Conservation (phyloP, 2,888 invertebrate species). For the Xiphydria camelus region DNA sequence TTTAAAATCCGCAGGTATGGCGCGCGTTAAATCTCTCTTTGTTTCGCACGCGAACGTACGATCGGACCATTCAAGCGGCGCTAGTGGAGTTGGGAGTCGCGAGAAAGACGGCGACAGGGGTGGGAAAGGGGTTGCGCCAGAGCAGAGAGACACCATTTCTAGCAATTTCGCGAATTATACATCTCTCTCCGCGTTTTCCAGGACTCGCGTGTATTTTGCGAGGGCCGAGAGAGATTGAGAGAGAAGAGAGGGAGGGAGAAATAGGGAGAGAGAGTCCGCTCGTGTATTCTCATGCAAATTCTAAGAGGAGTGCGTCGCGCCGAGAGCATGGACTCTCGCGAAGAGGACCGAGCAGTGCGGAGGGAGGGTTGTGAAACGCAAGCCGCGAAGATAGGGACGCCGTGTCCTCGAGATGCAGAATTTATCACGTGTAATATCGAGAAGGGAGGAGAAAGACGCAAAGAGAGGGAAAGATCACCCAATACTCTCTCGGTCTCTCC, state of each 20-base stretch:
- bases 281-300: not conserved
- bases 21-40: conserved; percentile 24
- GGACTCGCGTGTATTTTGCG: not conserved
- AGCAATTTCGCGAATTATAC: not conserved
- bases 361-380: not conserved
- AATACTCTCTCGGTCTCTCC: too few relatives aligned
- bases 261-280: too few relatives aligned
- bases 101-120: too few relatives aligned
- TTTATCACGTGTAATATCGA: conserved; percentile 14
- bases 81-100: not conserved
- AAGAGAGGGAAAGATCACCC: not conserved
- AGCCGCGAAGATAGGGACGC: too few relatives aligned
- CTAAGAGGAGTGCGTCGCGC: not conserved
- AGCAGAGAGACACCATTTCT: not conserved
- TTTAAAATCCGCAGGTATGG: conserved; percentile 29
- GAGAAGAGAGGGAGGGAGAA: not conserved
- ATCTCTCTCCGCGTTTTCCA: not conserved
- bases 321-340: not conserved
- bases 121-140: too few relatives aligned
- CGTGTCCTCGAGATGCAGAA: too few relatives aligned
- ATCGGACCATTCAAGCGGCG: conserved; percentile 7
- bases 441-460: not conserved
- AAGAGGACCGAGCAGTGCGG: not conserved
- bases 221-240: not conserved
- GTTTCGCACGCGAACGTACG: conserved; percentile 21